These are phyloP conservation scores for Lordiphosa andalusiaca DNA, from an alignment of 2,888 invertebrate genomes.

Conservation along the genomic window DNA sequence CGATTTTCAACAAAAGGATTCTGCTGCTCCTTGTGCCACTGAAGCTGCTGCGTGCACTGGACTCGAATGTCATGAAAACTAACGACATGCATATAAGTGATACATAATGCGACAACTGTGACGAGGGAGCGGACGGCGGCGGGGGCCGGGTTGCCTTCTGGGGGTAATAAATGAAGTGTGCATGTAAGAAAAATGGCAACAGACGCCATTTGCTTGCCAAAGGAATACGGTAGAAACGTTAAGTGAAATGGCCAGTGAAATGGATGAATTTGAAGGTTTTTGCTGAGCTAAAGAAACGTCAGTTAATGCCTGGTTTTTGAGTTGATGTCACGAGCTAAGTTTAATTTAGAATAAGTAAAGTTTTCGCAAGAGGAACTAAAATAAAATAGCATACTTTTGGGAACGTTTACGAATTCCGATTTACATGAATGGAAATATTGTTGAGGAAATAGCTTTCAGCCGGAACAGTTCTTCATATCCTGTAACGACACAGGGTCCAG, in stretches of 20 bases:
- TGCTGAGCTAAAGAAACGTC: neutral
- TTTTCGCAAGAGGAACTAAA: no score
- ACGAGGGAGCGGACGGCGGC: neutral
- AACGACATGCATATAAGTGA: slow-evolving; percentile 71
- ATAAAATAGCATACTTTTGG: no score
- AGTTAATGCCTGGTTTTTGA: neutral
- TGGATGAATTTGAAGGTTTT: slow-evolving; percentile 5
- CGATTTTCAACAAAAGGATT: slow-evolving; percentile 58
- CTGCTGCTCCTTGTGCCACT: slow-evolving; percentile 25
- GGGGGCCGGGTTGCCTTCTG: slow-evolving; percentile 7
- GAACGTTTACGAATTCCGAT: no score
- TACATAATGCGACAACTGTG: slow-evolving; percentile 44
- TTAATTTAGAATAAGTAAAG: neutral
- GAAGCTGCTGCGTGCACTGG: slow-evolving; percentile 13
- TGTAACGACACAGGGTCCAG: no score
- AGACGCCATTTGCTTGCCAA: slow-evolving; percentile 24
- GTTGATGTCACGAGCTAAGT: neutral
- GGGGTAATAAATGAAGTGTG: slow-evolving; percentile 68
- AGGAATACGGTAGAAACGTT: slow-evolving; percentile 36
- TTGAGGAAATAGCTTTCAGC: no score
- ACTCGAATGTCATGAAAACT: slow-evolving; percentile 64
- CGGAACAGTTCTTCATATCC: no score
- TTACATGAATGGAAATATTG: no score
- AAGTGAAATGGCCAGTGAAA: slow-evolving; percentile 58
- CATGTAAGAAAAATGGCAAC: slow-evolving; percentile 63